Evolutionary conservation across 2,797 vertebrate species (phyloP).

Genomic region (Cuniculus paca): DNA sequence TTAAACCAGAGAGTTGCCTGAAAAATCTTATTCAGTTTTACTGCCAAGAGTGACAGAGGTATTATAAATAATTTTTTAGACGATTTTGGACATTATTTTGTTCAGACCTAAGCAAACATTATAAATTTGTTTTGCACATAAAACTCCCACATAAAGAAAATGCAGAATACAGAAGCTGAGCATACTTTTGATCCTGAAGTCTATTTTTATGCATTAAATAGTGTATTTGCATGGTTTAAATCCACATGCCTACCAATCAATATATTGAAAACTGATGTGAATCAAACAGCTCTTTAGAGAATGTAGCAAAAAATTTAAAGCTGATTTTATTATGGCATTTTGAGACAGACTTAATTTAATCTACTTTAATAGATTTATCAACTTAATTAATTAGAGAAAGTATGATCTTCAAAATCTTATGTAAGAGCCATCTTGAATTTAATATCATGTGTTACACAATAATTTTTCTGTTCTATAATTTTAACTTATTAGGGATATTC

Average conservation of each 20-base stretch:
- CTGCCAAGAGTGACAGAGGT: neutral
- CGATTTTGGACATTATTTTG: neutral
- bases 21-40: neutral
- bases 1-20: neutral
- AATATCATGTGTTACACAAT: neutral
- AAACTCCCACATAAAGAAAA: neutral
- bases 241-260: neutral
- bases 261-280: neutral
- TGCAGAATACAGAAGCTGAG: neutral
- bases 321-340: neutral
- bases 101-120: neutral
- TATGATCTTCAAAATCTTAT: neutral
- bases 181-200: neutral
- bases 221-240: neutral
- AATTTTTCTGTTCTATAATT: neutral
- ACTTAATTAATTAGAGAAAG: neutral
- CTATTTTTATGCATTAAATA: neutral
- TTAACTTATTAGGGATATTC: neutral
- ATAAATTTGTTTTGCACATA: neutral
- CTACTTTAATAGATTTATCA: neutral
- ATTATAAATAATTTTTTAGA: neutral
- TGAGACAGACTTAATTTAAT: neutral
- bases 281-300: neutral
- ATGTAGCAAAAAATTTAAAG: neutral
- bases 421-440: neutral